Evolutionary conservation across 2,797 vertebrate genomes (phyloP), one percentile per base, ranked within the genome.

Genomic region (Danio jaintianensis): DNA sequence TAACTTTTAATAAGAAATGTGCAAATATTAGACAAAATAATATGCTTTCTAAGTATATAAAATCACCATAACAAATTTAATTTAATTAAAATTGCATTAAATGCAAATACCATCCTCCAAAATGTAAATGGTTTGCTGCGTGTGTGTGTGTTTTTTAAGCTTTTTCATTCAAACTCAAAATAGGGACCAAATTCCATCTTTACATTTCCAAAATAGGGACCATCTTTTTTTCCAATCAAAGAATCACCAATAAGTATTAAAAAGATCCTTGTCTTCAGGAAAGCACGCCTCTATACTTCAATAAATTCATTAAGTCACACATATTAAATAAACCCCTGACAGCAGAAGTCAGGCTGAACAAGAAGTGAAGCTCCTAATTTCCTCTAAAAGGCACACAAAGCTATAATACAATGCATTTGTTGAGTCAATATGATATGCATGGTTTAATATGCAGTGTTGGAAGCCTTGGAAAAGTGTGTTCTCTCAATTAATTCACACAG

Each of bases 201-300:
- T n/a, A n/a, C n/a, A n/a, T n/a, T n/a, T n/a, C n/a, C 20, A 47
- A 47, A 58, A 56, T 13, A 59, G 12, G 22, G 56, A 3, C 12
- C 29, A 61, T 61, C n/a, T 11, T 15, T 62, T 38, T 18, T 5
- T 45, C 59, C n/a, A 29, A 66, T 66, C 15, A 56, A 13, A 73
- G 11, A 48, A 78, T 13, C n/a, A 78, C 8, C 12, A 18, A 62
- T 68, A 59, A 55, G 78, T 68, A 16, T 8, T 80, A n/a, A 58
- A 70, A 63, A 77, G 50, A 71, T 80, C 62, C 29, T 63, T 5
- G 52, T 13, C 29, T 55, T 64, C 48, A 67, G 83, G 52, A 85
- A 80, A 68, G 62, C 75, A 81, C 83, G 80, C 84, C 75, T 81
- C 29, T 55, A 77, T 55, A 45, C 45, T 73, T 84, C 75, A 79